phyloP scores from a whole-genome alignment of 1,140 invertebrate genomes.

The Ceratosolen fusciceps region DNA sequence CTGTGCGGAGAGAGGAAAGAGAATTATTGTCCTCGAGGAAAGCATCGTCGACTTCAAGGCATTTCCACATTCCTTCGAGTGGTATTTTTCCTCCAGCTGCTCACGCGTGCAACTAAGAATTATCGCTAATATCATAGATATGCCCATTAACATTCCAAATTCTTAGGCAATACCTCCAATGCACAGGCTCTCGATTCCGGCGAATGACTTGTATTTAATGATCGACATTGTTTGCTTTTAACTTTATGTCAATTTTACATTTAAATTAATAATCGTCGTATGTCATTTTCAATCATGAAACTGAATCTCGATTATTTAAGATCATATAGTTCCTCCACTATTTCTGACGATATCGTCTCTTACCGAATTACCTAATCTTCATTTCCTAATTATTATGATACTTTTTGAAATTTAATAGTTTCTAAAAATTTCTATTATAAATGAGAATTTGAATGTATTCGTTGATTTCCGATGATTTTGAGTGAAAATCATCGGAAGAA shows the following conservation, averaged over 20 bases:
- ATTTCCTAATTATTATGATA: too few relatives aligned
- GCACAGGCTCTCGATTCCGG: not conserved
- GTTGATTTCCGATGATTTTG: too few relatives aligned
- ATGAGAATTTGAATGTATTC: too few relatives aligned
- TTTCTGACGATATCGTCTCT: not conserved
- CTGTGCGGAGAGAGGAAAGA: not conserved
- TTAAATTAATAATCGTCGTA: too few relatives aligned
- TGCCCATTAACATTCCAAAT: not conserved
- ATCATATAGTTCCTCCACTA: too few relatives aligned
- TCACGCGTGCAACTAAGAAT: not conserved
- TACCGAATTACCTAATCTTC: not conserved
- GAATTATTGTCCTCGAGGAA: not conserved
- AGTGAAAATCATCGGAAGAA: too few relatives aligned
- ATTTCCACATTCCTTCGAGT: not conserved
- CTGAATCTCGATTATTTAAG: too few relatives aligned
- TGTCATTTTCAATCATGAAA: too few relatives aligned
- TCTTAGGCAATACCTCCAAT: not conserved
- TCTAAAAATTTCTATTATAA: too few relatives aligned
- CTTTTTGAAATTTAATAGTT: too few relatives aligned
- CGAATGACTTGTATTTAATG: not conserved
- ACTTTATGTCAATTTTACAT: not conserved
- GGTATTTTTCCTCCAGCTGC: not conserved
- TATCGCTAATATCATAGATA: not conserved
- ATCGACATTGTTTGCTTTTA: not conserved
- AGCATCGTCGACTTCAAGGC: not conserved